Evolutionary conservation across 2,888 invertebrate genomes (phyloP).

Genomic region (Agrochola lota): DNA sequence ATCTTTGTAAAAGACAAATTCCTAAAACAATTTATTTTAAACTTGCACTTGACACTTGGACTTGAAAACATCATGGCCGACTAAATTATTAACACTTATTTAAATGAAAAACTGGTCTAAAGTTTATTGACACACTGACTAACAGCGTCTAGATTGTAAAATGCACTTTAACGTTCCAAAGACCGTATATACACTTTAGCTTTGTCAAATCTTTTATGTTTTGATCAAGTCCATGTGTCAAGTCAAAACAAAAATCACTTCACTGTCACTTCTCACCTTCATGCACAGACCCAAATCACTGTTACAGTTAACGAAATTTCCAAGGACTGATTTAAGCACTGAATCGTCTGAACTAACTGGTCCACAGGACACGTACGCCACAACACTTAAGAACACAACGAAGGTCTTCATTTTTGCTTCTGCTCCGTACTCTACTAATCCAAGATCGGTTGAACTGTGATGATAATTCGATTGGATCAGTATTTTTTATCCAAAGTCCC

Average conservation of each 20-base stretch:
- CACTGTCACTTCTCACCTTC: slow-evolving; percentile 81
- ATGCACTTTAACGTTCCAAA: slow-evolving; percentile 19
- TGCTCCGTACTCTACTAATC: slow-evolving; percentile 70
- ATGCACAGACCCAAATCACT: slow-evolving; percentile 86
- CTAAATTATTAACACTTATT: slow-evolving; percentile 1
- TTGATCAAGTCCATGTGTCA: slow-evolving; percentile 34
- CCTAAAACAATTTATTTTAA: neutral
- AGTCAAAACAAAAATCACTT: slow-evolving; percentile 48
- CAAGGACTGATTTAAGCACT: slow-evolving; percentile 78
- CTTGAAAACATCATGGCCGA: slow-evolving; percentile 5
- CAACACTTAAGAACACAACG: slow-evolving; percentile 80
- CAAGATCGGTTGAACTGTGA: slow-evolving; percentile 85
- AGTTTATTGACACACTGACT: slow-evolving; percentile 11
- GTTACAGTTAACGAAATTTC: slow-evolving; percentile 84
- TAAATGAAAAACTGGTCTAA: neutral
- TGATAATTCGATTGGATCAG: slow-evolving; percentile 83
- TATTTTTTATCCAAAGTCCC: slow-evolving; percentile 86
- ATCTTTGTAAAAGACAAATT: neutral
- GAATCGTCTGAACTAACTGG: slow-evolving; percentile 82
- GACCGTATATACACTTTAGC: slow-evolving; percentile 3
- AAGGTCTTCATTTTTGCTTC: slow-evolving; percentile 82
- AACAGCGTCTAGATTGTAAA: neutral
- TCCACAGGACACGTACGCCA: slow-evolving; percentile 77
- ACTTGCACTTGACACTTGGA: slow-evolving; percentile 45
- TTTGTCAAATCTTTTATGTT: slow-evolving; percentile 18